Base-by-base conservation (phyloP, 2,888 invertebrate genomes). In the Darwinula stevensoni region DNA sequence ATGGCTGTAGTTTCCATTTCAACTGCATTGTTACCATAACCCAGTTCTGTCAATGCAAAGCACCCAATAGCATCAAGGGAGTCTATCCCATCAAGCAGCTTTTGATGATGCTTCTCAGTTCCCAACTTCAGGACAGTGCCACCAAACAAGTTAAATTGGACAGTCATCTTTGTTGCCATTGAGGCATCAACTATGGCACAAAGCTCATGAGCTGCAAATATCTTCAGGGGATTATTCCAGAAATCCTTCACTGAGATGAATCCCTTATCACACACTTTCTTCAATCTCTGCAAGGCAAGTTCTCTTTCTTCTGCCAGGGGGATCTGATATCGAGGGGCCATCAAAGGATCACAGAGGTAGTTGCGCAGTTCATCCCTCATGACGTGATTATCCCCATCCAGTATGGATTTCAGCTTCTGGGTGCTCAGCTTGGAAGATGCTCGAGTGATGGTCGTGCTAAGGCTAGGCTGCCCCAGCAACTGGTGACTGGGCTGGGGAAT, bases 81-180 rank as follows among this genome's bases (percentile, higher is more conserved):
- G 31, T 43, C 45, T 16, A 44, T 42, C 12, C 41, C 43, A 16
- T 39, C 37, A 26, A 46, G 41, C 4, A 49, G 40, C 15, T 44
- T 39, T 4, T 42, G 36, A 30, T 44, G 44, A 36, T 52, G 51
- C 12, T 44, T 37, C 31, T 47, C 44, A 3, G 51, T 51, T 15
- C 52, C 52, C 36, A 50, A 43, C 31, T 48, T 47, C 17, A 45
- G 39, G 3, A 52, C 43, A 3, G 51, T 49, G 18, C 46, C 46
- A 15, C 44, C 44, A 36, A 51, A 51, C 17, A 51, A 42, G 39
- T 48, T 43, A 34, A 49, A 45, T 39, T 41, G 35, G n/a, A 41
- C 41, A 3, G 41, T 41, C 41, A 41, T 41, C 32, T 41, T 41
- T 6, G 40, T 40, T 11, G 40, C 36, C 38, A 40, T 41, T 16